Evolutionary conservation across 2,113 vertebrate genomes (phyloP), one percentile per base, ranked within the genome.

Genomic region (Corythoichthys haematopterus): DNA sequence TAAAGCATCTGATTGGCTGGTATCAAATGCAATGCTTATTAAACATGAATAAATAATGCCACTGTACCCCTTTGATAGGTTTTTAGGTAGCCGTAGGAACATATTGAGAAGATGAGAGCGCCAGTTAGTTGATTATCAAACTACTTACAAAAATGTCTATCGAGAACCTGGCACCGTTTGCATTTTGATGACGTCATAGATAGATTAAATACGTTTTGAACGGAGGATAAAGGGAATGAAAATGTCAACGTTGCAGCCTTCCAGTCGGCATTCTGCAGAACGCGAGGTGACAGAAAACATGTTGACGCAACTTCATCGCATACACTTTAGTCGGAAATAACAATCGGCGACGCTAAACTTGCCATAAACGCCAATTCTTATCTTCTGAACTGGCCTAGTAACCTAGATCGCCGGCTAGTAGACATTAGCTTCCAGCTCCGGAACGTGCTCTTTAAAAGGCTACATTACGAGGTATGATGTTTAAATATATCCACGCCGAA

Each of bases 391-490:
- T 79, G 61, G 40, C 68, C 83, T 8, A 66, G 36, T 86, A 85
- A 87, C 85, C 79, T 64, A 84, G 69, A 86, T 91, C 65, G 14
- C 38, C 76, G 37, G 65, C 70, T 67, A 73, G 55, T 74, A 80
- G 78, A 77, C 59, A 71, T 65, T 66, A 72, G 66, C 58, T 7
- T 28, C 13, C 3, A 37, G 48, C 65, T 53, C 16, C 48, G 4
- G 3, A 38, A 62, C 60, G 4, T 45, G 36, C 60, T 62, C 38
- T 63, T 63, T 3, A 46, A 43, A 63, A 43, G 45, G 7, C 10
- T 20, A 11, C 40, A 20, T 61, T 11, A 28, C 20, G 40, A 11
- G 3, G 20, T 15, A 61, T 20, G 28, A 56, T 3, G 53, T 28
- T 43, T 43, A 12, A 43, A 61, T 4, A 45, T 61, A n/a, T 40